Conservation (phyloP, 37 sponge, comb jelly and placozoan species). For the Hormiphora californensis region DNA sequence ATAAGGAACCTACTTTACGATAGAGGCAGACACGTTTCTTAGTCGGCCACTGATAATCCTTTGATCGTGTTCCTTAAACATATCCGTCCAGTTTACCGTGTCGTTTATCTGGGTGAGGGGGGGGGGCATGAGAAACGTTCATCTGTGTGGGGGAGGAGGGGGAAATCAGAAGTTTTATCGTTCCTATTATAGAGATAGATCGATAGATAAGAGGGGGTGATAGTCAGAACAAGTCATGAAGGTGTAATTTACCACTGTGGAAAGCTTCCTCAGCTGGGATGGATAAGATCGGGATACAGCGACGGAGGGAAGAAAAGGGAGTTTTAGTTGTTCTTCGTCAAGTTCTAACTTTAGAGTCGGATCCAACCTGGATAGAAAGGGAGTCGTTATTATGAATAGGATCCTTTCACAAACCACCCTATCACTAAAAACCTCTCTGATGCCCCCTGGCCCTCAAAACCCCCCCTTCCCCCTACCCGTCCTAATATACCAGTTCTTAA, state of each 20-base stretch:
- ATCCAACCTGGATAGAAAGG: not conserved
- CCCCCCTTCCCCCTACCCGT: no score
- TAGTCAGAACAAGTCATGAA: not conserved
- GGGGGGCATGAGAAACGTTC: not conserved
- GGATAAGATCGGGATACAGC: constrained; percentile 20
- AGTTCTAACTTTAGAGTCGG: not conserved
- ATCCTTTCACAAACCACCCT: no score
- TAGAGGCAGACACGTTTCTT: constrained; percentile 43
- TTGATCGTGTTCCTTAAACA: constrained; percentile 51
- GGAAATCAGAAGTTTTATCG: not conserved
- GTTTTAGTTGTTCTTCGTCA: not conserved
- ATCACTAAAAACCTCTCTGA: no score
- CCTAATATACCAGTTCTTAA: no score
- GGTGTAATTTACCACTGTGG: not conserved
- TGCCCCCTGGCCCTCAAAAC: no score
- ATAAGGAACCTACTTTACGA: constrained; percentile 44
- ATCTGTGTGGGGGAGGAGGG: not conserved
- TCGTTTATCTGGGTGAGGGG: constrained; percentile 19
- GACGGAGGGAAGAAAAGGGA: constrained; percentile 10
- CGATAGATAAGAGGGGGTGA: not conserved
- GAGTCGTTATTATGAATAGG: no score
- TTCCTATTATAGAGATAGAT: not conserved
- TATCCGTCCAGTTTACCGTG: constrained; percentile 5
- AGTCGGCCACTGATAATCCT: constrained; percentile 46
- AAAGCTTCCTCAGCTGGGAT: not conserved